Base-by-base conservation (phyloP, 2,888 invertebrate species). In the Erebia palarica region DNA sequence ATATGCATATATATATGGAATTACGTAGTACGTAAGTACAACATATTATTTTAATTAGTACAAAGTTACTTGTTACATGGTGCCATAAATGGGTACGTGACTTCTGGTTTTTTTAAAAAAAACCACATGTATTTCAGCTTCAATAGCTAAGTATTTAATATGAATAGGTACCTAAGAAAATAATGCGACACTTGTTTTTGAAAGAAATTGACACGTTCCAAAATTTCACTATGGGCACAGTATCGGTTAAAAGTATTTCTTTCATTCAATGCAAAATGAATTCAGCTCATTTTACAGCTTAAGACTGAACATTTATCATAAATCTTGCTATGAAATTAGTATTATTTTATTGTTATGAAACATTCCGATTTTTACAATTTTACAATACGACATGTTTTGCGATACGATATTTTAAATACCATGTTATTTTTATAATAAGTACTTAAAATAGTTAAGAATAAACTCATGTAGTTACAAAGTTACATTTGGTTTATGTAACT, bases 281-380 rank as follows among this genome's bases (percentile, higher is more conserved):
- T 51, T 51, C 4, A 14, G 11, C 11, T 8, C 36, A 14, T 42
- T 42, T 42, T 36, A n/a, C 14, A 44, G 44, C 61, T 16, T 16
- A 44, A 61, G 61, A 61, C 61, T 61, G 61, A 61, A 44, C 4
- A 61, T 16, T 44, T 44, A 60, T 10, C 16, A 18, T 9, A 16
- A 16, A 55, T 18, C 61, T 44, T 61, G 44, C 18, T 44, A 61
- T 47, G 47, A 16, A 61, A 44, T 61, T 58, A 27, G 14, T 58
- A 36, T 16, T 53, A 16, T 44, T 60, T 60, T 44, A 44, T 44
- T 44, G 18, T 18, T 61, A 44, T 13, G 16, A 44, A 44, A 61
- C 61, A 61, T 61, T 61, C 61, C 61, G 44, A 47, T 61, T 44
- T 59, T 42, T 59, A n/a, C 42, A 42, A 3, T n/a, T 59, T 59